Evolutionary conservation across 1,140 invertebrate genomes (phyloP).

Genomic region (Physella acuta): DNA sequence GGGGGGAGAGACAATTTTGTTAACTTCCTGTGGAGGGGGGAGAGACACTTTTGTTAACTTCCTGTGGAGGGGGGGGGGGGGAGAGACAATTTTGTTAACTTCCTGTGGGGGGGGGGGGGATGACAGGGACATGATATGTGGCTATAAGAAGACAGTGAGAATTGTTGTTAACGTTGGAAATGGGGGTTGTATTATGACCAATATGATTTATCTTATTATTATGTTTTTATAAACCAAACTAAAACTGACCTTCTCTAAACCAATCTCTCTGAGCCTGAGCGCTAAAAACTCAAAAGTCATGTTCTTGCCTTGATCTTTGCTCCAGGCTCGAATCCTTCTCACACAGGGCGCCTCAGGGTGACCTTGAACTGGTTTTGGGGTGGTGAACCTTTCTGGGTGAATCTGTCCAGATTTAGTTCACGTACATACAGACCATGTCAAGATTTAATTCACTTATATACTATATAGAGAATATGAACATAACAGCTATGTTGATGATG

Average conservation of each 20-base stretch:
- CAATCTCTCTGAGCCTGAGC: slow-evolving; percentile 20
- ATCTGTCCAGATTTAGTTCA: neutral
- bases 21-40: too few relatives aligned
- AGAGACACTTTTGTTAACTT: too few relatives aligned
- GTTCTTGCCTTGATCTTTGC: slow-evolving; percentile 5
- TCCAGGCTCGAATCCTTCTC: neutral
- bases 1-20: too few relatives aligned
- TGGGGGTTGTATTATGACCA: too few relatives aligned
- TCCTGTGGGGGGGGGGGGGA: too few relatives aligned
- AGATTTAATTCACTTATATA: slow-evolving; percentile 4
- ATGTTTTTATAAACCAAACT: neutral
- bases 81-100: too few relatives aligned
- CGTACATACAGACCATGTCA: neutral
- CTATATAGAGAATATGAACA: slow-evolving; percentile 13
- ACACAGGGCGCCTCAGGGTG: slow-evolving; percentile 2
- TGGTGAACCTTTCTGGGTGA: neutral
- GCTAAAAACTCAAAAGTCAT: slow-evolving; percentile 17
- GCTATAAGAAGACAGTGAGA: too few relatives aligned
- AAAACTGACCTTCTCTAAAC: slow-evolving; percentile 10
- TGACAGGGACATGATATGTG: too few relatives aligned
- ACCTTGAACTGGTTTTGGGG: neutral
- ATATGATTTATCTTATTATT: too few relatives aligned
- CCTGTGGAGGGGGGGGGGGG: too few relatives aligned
- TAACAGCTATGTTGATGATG: slow-evolving; percentile 2
- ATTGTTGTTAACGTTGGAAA: too few relatives aligned